Evolutionary conservation across 2,888 invertebrate species (phyloP).

Genomic region (Lydus trimaculatus): DNA sequence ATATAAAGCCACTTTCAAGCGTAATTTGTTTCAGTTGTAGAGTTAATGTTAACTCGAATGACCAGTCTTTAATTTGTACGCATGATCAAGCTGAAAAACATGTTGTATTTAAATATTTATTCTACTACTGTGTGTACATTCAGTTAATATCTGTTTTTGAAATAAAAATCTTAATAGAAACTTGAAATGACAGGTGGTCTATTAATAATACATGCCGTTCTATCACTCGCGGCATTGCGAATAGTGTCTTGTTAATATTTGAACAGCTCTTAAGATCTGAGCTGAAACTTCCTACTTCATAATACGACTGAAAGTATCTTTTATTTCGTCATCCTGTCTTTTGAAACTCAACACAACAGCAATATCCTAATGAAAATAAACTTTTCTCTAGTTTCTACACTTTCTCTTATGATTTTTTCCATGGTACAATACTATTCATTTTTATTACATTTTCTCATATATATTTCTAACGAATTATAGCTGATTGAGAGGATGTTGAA

Average conservation of each 20-base stretch:
- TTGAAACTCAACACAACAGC: not conserved
- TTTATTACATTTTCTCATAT: not conserved
- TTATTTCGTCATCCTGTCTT: not conserved
- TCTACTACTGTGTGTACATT: no score
- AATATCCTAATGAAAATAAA: not conserved
- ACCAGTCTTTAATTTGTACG: not conserved
- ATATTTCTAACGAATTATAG: not conserved
- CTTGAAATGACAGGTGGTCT: slow-evolving; percentile 19
- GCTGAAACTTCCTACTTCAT: slow-evolving; percentile 24
- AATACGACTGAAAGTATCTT: slow-evolving; percentile 25
- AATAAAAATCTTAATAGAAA: not conserved
- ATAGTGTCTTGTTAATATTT: slow-evolving; percentile 37
- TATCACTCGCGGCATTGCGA: slow-evolving; percentile 31
- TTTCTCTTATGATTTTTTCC: no score
- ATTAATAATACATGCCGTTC: slow-evolving; percentile 34
- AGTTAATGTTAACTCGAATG: not conserved
- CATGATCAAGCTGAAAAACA: not conserved
- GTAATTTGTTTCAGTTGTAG: not conserved
- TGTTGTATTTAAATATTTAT: no score
- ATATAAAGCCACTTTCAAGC: not conserved
- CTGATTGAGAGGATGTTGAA: not conserved
- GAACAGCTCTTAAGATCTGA: slow-evolving; percentile 31
- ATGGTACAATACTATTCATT: not conserved
- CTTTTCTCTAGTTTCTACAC: not conserved
- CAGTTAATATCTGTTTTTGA: not conserved